Percentiles rank a stretch among this genome's conserved stretches.
These are phyloP conservation scores for Cheilosia grossa DNA, from an alignment of 2,888 invertebrate genomes.

Conservation along the genomic window DNA sequence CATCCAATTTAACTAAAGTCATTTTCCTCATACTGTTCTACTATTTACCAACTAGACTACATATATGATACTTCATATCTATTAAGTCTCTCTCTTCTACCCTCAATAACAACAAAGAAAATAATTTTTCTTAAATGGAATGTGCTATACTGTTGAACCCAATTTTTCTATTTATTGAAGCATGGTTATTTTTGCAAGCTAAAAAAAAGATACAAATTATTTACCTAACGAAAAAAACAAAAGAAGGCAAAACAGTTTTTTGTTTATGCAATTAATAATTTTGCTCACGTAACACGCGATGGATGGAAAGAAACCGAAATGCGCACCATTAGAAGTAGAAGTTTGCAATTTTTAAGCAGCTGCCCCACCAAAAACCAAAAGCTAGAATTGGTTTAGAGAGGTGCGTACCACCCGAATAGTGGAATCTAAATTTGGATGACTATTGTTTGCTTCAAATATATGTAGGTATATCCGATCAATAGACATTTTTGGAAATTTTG, in stretches of 20 bases:
- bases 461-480: no score
- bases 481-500: not conserved
- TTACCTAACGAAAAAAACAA: not conserved
- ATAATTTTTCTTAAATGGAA: no score
- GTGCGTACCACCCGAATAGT: not conserved
- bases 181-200: no score
- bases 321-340: not conserved
- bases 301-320: not conserved
- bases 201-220: no score
- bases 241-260: not conserved
- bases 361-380: not conserved
- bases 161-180: no score
- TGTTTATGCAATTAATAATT: constrained; percentile 36
- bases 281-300: constrained; percentile 37
- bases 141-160: no score
- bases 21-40: no score
- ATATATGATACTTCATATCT: no score
- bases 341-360: constrained; percentile 2
- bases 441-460: not conserved
- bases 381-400: not conserved
- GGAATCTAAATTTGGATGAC: not conserved
- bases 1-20: no score
- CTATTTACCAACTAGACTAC: no score
- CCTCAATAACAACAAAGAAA: no score
- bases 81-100: no score